Base-by-base conservation (phyloP, 2,113 vertebrate species). In the Lepisosteus oculatus region DNA sequence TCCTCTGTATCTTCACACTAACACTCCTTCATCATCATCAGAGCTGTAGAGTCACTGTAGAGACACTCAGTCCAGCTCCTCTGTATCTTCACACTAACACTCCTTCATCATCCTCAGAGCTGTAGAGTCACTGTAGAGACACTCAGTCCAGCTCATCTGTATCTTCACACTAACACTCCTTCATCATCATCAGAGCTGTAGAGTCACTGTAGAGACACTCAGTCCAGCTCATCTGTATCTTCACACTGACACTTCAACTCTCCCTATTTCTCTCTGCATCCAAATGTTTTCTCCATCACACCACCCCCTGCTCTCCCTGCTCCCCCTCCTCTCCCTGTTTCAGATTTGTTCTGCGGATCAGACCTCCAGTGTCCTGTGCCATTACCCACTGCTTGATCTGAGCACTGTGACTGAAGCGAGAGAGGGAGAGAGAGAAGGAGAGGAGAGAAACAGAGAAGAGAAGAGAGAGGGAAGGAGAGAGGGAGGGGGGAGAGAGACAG, bases 321-420 rank as follows among this genome's bases (percentile, higher is more conserved):
- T 61, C 15, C 12, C 62, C 55, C 73, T 13, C 63, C 65, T 76
- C 78, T 81, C 83, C 78, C 81, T 76, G 71, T 11, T 59, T 76
- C 83, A 87, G 87, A 89, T 87, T 89, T 87, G 86, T 88, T 87
- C 87, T 87, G 87, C 85, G 83, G 86, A 86, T 89, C 86, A 87
- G 83, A 82, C 83, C 82, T 81, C 83, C 76, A 43, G 81, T 81
- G 84, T 81, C 84, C 76, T 43, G 81, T 81, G 84, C 83, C 86
- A 87, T 89, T 82, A 65, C 64, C 47, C 77, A 73, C 82, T 81
- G 83, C 83, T 83, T 29, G 77, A 73, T 80, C 70, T 78, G 62
- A 51, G 5, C 5, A 51, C 47, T 6, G 47, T 69, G 68, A 81
- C 71, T 3, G 75, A 65, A 41, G 9, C 1, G 9, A 41, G 63